Percentiles rank a stretch among this genome's conserved stretches.
These are phyloP conservation scores for Ypsolopha sequella DNA, from an alignment of 2,888 invertebrate species.

Conservation along the genomic window DNA sequence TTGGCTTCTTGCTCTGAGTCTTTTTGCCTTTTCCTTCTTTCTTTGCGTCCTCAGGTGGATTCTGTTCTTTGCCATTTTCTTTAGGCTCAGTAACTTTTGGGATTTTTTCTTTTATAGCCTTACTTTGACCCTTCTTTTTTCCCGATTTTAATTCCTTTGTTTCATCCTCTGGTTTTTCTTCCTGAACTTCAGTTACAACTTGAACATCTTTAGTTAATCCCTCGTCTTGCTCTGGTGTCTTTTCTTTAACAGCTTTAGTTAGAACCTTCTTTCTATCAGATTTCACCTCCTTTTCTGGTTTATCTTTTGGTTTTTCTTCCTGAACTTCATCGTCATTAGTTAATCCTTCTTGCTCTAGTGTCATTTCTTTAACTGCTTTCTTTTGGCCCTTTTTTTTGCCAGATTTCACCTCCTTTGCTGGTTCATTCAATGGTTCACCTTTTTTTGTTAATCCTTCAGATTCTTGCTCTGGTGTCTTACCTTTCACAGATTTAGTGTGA, in stretches of 20 bases:
- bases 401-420: too few species aligned
- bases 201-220: constrained; percentile 12
- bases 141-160: constrained; percentile 8
- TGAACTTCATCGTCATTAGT: too few species aligned
- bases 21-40: constrained; percentile 43
- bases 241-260: constrained; percentile 4
- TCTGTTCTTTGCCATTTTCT: constrained; percentile 19
- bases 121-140: constrained; percentile 11
- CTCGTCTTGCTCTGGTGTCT: constrained; percentile 11
- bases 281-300: background rate
- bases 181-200: background rate
- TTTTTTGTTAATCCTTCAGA: too few species aligned
- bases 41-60: constrained; percentile 32
- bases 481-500: constrained; percentile 17
- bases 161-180: constrained; percentile 13
- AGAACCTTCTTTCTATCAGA: background rate
- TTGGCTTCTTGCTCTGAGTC: constrained; percentile 36
- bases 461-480: too few species aligned
- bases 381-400: too few species aligned
- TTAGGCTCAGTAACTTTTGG: too few species aligned
- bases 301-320: constrained; percentile 11
- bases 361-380: background rate
- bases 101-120: too few species aligned
- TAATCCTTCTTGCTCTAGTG: background rate
- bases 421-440: too few species aligned